These are phyloP conservation scores for Ictalurus punctatus DNA, from an alignment of 2,113 vertebrate species.

Conservation along the genomic window DNA sequence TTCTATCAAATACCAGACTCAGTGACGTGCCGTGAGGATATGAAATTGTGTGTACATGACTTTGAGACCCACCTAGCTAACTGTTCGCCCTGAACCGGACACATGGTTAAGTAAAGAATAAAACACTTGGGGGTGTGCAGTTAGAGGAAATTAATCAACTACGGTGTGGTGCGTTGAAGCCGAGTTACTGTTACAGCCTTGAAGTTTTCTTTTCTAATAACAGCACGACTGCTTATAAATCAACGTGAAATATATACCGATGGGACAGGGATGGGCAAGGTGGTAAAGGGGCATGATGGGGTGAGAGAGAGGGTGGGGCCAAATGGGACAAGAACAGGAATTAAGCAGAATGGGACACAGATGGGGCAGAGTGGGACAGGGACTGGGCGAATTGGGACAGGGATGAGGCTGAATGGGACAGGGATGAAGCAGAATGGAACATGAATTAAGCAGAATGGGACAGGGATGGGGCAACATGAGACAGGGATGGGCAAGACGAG, in stretches of 20 bases:
- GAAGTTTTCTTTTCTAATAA: neutral
- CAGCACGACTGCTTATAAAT: neutral
- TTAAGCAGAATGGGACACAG: accelerated
- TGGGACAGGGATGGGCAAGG: neutral
- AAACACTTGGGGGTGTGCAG: neutral
- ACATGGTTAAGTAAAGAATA: neutral
- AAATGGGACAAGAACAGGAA: neutral
- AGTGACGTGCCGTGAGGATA: neutral
- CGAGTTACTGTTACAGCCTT: neutral
- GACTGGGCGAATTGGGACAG: neutral
- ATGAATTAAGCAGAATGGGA: neutral
- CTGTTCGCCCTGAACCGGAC: neutral
- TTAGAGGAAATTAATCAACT: neutral
- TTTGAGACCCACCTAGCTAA: neutral
- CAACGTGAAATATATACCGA: neutral
- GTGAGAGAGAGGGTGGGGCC: neutral
- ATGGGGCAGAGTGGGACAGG: neutral
- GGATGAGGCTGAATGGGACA: neutral
- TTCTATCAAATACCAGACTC: neutral
- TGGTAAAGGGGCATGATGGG: neutral
- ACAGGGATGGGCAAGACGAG: neutral
- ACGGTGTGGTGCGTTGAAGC: neutral
- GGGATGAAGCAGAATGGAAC: neutral
- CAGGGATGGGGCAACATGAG: neutral
- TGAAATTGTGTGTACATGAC: neutral